Evolutionary conservation across 2,888 invertebrate species (phyloP).

Genomic region (Drosophila conformis): DNA sequence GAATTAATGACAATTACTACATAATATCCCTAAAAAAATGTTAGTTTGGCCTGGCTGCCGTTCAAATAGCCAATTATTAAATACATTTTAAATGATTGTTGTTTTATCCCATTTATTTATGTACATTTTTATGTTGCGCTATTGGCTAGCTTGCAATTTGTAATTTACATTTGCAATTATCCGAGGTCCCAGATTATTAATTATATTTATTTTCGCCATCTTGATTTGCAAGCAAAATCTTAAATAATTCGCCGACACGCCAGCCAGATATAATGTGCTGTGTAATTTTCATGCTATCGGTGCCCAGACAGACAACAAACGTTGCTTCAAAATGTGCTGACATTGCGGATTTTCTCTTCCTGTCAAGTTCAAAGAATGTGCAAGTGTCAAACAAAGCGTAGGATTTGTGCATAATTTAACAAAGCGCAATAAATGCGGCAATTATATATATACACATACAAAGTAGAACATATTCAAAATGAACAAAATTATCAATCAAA

Average conservation of each 20-base stretch:
- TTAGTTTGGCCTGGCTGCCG: slow-evolving; percentile 27
- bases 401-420: slow-evolving; percentile 19
- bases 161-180: slow-evolving; percentile 51
- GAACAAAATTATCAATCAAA: background rate
- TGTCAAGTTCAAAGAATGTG: slow-evolving; percentile 22
- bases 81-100: slow-evolving; percentile 18
- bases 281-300: slow-evolving; percentile 17
- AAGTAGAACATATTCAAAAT: background rate
- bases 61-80: slow-evolving; percentile 18
- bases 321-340: slow-evolving; percentile 10
- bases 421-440: background rate
- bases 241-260: slow-evolving; percentile 18
- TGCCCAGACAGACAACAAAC: slow-evolving; percentile 1
- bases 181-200: slow-evolving; percentile 48
- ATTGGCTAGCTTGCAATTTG: slow-evolving; percentile 22
- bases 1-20: slow-evolving; percentile 34
- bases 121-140: background rate
- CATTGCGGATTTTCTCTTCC: slow-evolving; percentile 13
- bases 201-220: slow-evolving; percentile 42
- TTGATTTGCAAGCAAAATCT: slow-evolving; percentile 18
- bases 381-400: background rate
- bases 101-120: background rate
- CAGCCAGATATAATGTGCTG: slow-evolving; percentile 27
- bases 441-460: slow-evolving; percentile 4
- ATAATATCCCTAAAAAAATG: slow-evolving; percentile 15